Evolutionary conservation across 2,113 vertebrate genomes (phyloP), one percentile per base, ranked within the genome.

Genomic region (Indicator indicator): DNA sequence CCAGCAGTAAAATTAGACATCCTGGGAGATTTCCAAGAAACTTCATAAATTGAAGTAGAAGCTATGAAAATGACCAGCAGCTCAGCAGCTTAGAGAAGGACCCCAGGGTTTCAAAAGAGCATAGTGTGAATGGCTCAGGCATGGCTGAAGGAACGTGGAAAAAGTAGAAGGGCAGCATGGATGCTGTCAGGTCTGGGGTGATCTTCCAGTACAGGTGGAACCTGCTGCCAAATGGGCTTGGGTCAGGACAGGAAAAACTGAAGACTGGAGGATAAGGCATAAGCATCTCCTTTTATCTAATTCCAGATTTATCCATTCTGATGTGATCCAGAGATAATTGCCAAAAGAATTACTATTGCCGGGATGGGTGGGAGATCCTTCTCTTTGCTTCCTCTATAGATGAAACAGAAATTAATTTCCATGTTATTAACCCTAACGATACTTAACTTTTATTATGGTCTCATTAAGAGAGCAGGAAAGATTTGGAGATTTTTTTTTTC

Each of bases 1-100:
- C 90, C 65, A 62, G 12, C 21, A 68, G 64, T 77, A 93, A 95
- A 79, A 91, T 79, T 30, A 94, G 87, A 92, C 44, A 93, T 55
- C 26, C 65, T 9, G 21, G 52, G 86, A 59, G 75, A 93, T 50
- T 88, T 91, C 78, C 20, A 27, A 82, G 73, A 86, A 94, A 91
- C 71, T 62, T 65, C 30, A 32, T 36, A 40, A 59, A 80, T 27
- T 76, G 67, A 92, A 79, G 79, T 16, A 52, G 48, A 70, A 94
- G 58, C 70, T 91, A 33, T 86, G 79, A 71, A 93, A 89, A 76
- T 16, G 6, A 2, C 33, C 58, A 19, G 48, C 30, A n/a, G 50
- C 33, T 89, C 55, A 50, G 72, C 82, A 88, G 54, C 68, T 86
- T 48, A 73, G 33, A 68, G 73, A 76, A 55, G 50, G 16, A 76